These are phyloP conservation scores for Peromyscus melanophrys DNA, from an alignment of 2,797 vertebrate species.

Conservation along the genomic window DNA sequence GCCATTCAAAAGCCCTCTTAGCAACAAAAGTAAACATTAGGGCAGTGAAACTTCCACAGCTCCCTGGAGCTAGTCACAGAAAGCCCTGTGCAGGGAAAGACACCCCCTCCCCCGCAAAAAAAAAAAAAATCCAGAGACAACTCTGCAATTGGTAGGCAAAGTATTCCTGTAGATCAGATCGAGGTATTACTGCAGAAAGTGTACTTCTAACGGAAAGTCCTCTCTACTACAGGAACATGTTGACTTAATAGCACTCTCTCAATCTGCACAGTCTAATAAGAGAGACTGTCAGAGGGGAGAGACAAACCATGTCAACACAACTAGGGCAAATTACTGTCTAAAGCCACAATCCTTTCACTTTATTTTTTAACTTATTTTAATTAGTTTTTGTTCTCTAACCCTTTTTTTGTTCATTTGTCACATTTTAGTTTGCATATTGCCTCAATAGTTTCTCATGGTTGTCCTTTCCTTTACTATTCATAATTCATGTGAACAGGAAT, in stretches of 20 bases:
- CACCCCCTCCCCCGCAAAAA: rapidly evolving
- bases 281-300: neutral
- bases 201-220: neutral
- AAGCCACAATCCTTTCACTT: neutral
- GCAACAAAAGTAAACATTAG: neutral
- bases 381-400: neutral
- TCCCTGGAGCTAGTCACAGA: neutral
- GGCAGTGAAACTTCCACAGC: neutral
- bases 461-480: too few species aligned
- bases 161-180: neutral
- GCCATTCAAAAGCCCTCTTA: neutral
- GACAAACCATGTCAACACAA: neutral
- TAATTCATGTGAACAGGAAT: neutral
- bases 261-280: too few species aligned
- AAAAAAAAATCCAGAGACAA: neutral
- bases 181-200: neutral
- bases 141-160: too few species aligned
- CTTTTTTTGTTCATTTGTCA: neutral
- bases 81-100: neutral
- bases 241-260: too few species aligned
- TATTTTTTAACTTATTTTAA: neutral
- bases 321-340: neutral
- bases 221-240: too few species aligned
- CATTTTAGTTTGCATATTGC: neutral
- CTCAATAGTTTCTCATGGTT: neutral